Base-by-base conservation (phyloP, 37 sponge, comb jelly and placozoan genomes). In the Beroe ovata region DNA sequence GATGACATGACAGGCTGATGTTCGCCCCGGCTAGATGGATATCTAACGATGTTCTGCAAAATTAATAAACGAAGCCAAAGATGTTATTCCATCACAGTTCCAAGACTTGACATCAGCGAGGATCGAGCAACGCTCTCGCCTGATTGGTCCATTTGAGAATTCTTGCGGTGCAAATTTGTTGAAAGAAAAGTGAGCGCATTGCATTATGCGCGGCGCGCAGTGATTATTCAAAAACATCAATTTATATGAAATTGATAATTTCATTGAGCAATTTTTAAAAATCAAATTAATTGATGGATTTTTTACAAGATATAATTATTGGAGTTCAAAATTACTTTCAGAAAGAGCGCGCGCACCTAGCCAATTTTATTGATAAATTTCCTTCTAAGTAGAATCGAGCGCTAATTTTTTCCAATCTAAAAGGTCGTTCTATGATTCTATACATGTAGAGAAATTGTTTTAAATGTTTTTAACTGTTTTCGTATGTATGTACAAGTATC, bases 1-100 rank as follows among this genome's bases (percentile, higher is more conserved):
- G 84, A 77, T 77, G 84, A 42, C 84, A 77, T 77, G 84, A 42
- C 84, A 77, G 84, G 84, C 84, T 41, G 84, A 40, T 77, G 84
- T 77, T 77, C 84, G 84, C 84, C 84, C 84, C 84, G 84, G 84
- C 84, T 77, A 35, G 33, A 32, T 30, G 84, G 33, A 32, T 39
- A 32, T 77, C 54, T 77, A 32, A 42, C 54, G 84, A 36, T 77
- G 84, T 30, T 77, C 42, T 42, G 54, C 84, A 42, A 39, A 42
- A 41, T 32, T 26, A 77, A 42, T 77, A 41, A 36, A 77, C 84
- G 84, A 77, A 77, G 42, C 54, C 84, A 77, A 77, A 39, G 84
- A 77, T 77, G 84, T 77, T 77, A 77, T 77, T 77, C 84, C 84
- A 77, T 77, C 84, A 36, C 54, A 77, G 33, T 25, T 26, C 33